Percentiles rank a stretch among this genome's conserved stretches.
phyloP scores from a whole-genome alignment of 2,888 invertebrate genomes.

The Fragum sueziense region DNA sequence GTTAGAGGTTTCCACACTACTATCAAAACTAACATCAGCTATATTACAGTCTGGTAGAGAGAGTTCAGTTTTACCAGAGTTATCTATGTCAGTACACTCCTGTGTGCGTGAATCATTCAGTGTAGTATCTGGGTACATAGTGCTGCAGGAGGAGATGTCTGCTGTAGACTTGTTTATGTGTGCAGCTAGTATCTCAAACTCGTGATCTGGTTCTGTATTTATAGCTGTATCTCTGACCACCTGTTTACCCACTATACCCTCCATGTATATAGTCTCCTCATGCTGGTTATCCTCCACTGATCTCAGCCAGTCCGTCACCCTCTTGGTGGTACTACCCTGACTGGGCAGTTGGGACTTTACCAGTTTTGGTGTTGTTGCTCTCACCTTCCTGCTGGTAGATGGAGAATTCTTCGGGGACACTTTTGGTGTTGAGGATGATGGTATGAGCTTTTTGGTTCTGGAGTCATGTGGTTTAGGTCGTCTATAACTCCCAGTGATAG shows the following conservation, averaged over 20 bases:
- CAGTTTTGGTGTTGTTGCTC: conserved; percentile 54
- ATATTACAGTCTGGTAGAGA: conserved; percentile 56
- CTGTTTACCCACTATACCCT: conserved; percentile 55
- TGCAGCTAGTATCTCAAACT: conserved; percentile 48
- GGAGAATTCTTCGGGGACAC: conserved; percentile 73
- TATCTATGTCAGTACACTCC: conserved; percentile 50
- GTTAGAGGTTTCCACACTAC: conserved; percentile 67
- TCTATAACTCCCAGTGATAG: conserved; percentile 50
- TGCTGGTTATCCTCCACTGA: conserved; percentile 72
- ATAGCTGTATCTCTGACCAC: conserved; percentile 60
- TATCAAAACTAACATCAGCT: conserved; percentile 73
- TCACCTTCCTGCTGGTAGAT: conserved; percentile 60
- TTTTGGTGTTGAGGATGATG: conserved; percentile 69
- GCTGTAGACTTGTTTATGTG: conserved; percentile 53
- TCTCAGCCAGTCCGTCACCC: conserved; percentile 80
- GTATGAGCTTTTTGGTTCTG: conserved; percentile 57
- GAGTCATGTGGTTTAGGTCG: conserved; percentile 63
- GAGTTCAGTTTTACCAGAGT: conserved; percentile 38
- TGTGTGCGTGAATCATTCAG: conserved; percentile 55
- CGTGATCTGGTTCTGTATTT: conserved; percentile 65
- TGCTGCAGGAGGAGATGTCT: conserved; percentile 61
- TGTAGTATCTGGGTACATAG: conserved; percentile 57
- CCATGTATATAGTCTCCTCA: conserved; percentile 56
- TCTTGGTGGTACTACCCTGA: conserved; percentile 69
- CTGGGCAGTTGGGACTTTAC: conserved; percentile 68